These are phyloP conservation scores for Hephaestus fuliginosus DNA, from an alignment of 2,797 vertebrate genomes.

Conservation along the genomic window DNA sequence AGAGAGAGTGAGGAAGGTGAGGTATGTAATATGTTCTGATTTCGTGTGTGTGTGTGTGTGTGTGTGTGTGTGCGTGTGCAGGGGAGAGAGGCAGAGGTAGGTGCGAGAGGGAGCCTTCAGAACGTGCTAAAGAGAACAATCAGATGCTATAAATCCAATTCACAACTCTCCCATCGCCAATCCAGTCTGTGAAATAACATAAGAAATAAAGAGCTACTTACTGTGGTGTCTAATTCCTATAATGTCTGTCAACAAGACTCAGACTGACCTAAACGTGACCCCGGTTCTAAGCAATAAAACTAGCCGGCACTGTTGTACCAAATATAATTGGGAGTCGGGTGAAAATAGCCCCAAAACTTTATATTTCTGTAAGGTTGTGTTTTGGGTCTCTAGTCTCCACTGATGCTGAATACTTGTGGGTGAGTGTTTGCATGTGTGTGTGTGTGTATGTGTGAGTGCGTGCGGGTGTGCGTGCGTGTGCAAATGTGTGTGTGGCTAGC, in stretches of 20 bases:
- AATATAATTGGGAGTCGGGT: conserved; percentile 56
- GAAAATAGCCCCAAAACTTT: conserved; percentile 70
- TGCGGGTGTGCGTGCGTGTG: conserved; percentile 15
- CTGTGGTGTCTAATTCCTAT: conserved; percentile 19
- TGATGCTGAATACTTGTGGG: conserved; percentile 62
- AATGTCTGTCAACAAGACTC: conserved; percentile 44
- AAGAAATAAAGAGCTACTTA: conserved; percentile 44
- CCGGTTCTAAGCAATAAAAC: conserved; percentile 40
- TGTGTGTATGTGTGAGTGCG: neutral
- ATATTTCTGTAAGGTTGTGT: conserved; percentile 66
- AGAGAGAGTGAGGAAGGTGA: conserved; percentile 71
- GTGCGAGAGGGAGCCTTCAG: conserved; percentile 57
- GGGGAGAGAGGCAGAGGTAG: conserved; percentile 40
- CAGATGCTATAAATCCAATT: conserved; percentile 70
- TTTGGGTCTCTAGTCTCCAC: conserved; percentile 69
- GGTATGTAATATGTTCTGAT: conserved; percentile 70
- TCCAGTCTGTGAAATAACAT: conserved; percentile 49
- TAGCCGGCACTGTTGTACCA: conserved; percentile 36
- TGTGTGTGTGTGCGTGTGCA: conserved; percentile 1
- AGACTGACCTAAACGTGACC: conserved; percentile 52
- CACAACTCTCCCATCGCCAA: conserved; percentile 52
- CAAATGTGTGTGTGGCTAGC: conserved; percentile 64
- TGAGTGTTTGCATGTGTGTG: conserved; percentile 29
- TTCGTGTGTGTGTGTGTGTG: conserved; percentile 39
- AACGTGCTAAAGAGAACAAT: conserved; percentile 74